A percentile compares a stretch with the other conserved stretches of the same genome.
phyloP scores from a whole-genome alignment of 1,140 invertebrate genomes.

The Scaptomyza montana region DNA sequence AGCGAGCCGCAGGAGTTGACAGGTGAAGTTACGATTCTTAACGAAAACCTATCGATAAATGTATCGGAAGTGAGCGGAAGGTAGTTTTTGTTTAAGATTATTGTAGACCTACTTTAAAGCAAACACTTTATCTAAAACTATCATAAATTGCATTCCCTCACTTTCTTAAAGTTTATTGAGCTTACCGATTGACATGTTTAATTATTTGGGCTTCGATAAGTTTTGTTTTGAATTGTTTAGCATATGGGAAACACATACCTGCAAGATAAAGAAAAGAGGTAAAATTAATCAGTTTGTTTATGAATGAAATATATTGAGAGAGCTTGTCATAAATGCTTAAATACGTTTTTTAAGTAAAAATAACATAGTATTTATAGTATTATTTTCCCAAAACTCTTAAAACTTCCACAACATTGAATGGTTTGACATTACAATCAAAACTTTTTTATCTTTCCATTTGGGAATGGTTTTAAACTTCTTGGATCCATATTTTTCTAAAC shows the following conservation, averaged over 20 bases:
- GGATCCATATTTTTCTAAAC: too few relatives aligned
- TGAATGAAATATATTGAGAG: slow-evolving; percentile 2
- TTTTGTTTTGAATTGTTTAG: slow-evolving; percentile 1
- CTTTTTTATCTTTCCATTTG: too few relatives aligned
- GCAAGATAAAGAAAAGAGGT: slow-evolving; percentile 29
- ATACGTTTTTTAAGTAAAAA: background rate
- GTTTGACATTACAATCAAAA: too few relatives aligned
- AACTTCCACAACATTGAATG: too few relatives aligned
- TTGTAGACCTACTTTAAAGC: slow-evolving; percentile 43
- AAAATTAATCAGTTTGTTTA: slow-evolving; percentile 37
- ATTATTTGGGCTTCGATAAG: slow-evolving; percentile 48
- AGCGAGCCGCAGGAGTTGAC: background rate
- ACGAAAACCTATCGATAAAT: slow-evolving; percentile 6
- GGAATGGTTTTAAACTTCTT: too few relatives aligned
- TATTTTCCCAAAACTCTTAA: too few relatives aligned
- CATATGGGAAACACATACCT: slow-evolving; percentile 44
- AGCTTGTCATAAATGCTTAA: background rate
- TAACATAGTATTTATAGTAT: too few relatives aligned
- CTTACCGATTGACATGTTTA: slow-evolving; percentile 55
- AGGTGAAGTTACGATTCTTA: slow-evolving; percentile 5
- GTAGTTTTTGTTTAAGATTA: too few relatives aligned
- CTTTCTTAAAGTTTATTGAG: slow-evolving; percentile 9
- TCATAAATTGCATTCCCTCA: background rate
- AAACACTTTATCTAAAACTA: slow-evolving; percentile 37
- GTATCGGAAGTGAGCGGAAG: background rate